Base-by-base conservation (phyloP, 2,113 vertebrate genomes). In the Microtus pennsylvanicus region DNA sequence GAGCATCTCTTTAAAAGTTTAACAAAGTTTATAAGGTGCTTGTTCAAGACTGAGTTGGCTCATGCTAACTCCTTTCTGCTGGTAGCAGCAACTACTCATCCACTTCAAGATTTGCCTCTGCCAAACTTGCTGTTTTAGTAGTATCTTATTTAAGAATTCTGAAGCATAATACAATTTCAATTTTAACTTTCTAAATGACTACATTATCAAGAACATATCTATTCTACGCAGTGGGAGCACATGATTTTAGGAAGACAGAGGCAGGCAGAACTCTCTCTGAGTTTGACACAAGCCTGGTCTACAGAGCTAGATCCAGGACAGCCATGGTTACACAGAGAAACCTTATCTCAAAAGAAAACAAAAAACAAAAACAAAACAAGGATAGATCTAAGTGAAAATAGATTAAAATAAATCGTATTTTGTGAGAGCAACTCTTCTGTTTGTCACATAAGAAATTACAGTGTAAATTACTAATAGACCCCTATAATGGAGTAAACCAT, bases 151-250 rank as follows among this genome's bases (percentile, higher is more conserved):
- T 83, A 87, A 19, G 22, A 87, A 91, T 70, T 75, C 86, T 93
- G 30, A 72, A 91, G 90, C 3, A 22, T 70, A 87, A 94, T 87
- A 45, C 61, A 70, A 74, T 55, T 94, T 96, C 87, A 89, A 87
- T 82, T n/a, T 93, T 69, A 96, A 91, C 45, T 93, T 88, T 87
- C 72, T 94, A n/a, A 92, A 10, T 63, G 33, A 93, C 87, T 61
- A 85, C 22, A 21, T 78, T 75, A 83, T 35, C 28, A 74, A 75
- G 50, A 52, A 38, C 74, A 88, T 90, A 89, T 61, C 81, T 82
- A 74, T 72, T 26, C 42, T 26, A 0, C 26, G 75, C 26, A 45
- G 42, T 47, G 75, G 75, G 28, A 45, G 75, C 13, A 3, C n/a
- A 19, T 19, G 7, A 16, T 17, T 72, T 72, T 72, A 21, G 35